Conservation (phyloP, 2,888 invertebrate genomes). For the Pammene fasciana region DNA sequence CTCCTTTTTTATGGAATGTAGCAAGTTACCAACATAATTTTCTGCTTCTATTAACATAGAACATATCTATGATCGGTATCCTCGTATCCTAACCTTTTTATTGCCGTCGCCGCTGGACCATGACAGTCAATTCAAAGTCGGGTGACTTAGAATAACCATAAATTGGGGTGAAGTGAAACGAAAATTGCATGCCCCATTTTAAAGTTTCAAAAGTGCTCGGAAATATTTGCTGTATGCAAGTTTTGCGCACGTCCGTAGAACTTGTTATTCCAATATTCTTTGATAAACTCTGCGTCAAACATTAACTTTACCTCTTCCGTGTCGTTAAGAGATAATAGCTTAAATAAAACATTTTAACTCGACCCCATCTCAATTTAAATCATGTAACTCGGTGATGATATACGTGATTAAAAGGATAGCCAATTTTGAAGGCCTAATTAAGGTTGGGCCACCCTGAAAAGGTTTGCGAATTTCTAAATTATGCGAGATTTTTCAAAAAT, state of each 20-base stretch:
- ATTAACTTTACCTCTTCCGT: constrained; percentile 10
- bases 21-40: too few species aligned
- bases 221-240: constrained; percentile 30
- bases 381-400: constrained; percentile 30
- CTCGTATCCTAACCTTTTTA: not conserved
- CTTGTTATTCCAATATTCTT: constrained; percentile 27
- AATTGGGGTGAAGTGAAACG: constrained; percentile 28
- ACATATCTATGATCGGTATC: constrained; percentile 6
- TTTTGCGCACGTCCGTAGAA: constrained; percentile 17
- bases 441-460: constrained; percentile 28
- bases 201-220: constrained; percentile 30
- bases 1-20: too few species aligned
- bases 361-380: constrained; percentile 26
- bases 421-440: constrained; percentile 29
- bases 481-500: constrained; percentile 13
- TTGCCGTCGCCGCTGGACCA: constrained; percentile 8
- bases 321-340: not conserved
- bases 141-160: constrained; percentile 31
- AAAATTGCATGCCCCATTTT: constrained; percentile 27
- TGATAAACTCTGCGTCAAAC: constrained; percentile 22
- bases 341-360: constrained; percentile 7
- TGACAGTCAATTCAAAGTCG: constrained; percentile 22
- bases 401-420: constrained; percentile 29
- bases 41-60: too few species aligned
- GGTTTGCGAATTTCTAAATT: constrained; percentile 25